A percentile compares a stretch with the other conserved stretches of the same genome.
Evolutionary conservation across 2,113 vertebrate genomes (phyloP).

Genomic region (Phalacrocorax pelagicus): DNA sequence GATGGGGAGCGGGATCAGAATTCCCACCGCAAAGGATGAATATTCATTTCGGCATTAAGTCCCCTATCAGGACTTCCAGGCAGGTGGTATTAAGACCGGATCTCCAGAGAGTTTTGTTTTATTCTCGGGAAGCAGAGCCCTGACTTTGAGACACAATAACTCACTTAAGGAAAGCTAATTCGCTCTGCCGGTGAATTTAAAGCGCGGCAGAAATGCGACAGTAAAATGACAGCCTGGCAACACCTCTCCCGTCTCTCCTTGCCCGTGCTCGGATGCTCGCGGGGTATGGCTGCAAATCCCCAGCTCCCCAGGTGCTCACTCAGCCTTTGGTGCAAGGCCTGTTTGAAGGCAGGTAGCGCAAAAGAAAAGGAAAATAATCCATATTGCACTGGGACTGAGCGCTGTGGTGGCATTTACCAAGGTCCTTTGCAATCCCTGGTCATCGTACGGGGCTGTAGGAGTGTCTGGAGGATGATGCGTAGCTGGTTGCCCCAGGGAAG

Average conservation of each 20-base stretch:
- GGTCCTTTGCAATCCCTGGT: neutral
- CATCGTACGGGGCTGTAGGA: neutral
- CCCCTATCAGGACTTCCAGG: conserved; percentile 48
- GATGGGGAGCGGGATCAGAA: neutral
- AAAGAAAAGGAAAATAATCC: neutral
- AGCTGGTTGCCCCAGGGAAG: neutral
- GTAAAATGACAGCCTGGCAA: neutral
- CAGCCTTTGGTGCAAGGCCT: neutral
- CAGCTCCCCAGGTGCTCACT: rapidly evolving
- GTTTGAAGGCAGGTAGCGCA: neutral
- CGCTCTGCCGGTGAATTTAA: neutral
- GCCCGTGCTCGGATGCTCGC: rapidly evolving
- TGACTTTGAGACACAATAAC: conserved; percentile 40
- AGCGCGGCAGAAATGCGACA: neutral
- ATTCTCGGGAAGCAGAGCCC: conserved; percentile 16
- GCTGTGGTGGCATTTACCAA: neutral
- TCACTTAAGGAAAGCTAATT: conserved; percentile 31
- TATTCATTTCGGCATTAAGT: conserved; percentile 21
- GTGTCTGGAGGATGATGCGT: rapidly evolving
- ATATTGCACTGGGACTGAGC: rapidly evolving
- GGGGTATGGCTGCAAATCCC: neutral
- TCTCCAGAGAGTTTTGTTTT: conserved; percentile 40
- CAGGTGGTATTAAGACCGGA: conserved; percentile 28
- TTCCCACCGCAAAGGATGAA: neutral
- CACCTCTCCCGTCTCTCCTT: neutral